Evolutionary conservation across 2,113 vertebrate species (phyloP).

Genomic region (Crotophaga sulcirostris): DNA sequence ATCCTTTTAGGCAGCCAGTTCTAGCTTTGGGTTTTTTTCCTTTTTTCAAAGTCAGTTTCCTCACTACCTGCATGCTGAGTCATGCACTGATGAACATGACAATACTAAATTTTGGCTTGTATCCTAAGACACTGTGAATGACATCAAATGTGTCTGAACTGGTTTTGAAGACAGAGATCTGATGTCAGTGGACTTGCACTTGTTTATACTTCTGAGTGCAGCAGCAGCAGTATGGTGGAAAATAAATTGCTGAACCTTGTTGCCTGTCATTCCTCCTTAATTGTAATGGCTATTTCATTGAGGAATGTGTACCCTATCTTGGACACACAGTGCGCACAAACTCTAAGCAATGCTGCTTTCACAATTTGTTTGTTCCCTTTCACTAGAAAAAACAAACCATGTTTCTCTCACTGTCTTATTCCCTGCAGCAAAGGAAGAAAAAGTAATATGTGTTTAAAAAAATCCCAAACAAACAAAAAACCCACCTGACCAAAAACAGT

Average conservation of each 20-base stretch:
- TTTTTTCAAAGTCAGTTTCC: neutral
- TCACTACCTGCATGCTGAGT: neutral
- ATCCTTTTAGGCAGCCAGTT: neutral
- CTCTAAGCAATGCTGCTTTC: neutral
- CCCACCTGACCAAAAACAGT: neutral
- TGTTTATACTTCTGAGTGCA: neutral
- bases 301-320: neutral
- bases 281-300: neutral
- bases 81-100: neutral
- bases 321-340: neutral
- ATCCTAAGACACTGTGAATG: neutral
- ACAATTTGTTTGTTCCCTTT: neutral
- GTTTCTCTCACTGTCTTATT: neutral
- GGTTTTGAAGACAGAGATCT: neutral
- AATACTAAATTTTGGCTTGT: neutral
- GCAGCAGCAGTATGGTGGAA: neutral
- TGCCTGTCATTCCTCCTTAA: neutral
- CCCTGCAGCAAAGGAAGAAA: neutral
- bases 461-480: neutral
- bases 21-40: neutral
- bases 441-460: neutral
- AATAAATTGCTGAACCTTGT: neutral
- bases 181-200: neutral
- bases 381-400: neutral
- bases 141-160: neutral